phyloP scores from a whole-genome alignment of 2,888 invertebrate species.

The Mythimna impura region DNA sequence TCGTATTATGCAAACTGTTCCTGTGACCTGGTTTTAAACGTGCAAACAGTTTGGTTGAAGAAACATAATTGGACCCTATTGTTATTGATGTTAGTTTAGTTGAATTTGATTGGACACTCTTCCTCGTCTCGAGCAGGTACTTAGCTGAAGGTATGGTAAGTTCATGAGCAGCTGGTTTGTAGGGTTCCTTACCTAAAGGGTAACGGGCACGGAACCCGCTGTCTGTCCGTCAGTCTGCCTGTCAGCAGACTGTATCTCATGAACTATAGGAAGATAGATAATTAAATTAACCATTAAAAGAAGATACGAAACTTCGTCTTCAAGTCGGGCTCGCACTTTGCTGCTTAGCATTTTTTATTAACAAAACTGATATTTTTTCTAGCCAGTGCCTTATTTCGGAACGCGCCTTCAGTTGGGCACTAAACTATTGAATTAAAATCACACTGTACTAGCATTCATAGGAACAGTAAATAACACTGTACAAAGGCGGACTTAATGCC shows the following conservation, averaged over 20 bases:
- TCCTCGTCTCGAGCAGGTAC: not conserved
- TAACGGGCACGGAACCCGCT: too few species aligned
- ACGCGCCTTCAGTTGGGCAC: too few species aligned
- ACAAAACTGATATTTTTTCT: not conserved
- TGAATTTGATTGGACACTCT: conserved; percentile 34
- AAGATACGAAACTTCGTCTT: too few species aligned
- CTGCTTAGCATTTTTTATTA: too few species aligned
- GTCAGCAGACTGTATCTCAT: too few species aligned
- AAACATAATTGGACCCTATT: conserved; percentile 39
- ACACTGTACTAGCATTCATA: not conserved
- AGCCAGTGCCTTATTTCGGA: not conserved
- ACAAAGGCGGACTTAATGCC: too few species aligned
- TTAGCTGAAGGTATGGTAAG: not conserved
- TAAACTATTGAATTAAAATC: not conserved
- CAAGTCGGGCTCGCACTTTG: too few species aligned
- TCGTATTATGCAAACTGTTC: conserved; percentile 67
- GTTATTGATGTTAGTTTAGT: conserved; percentile 38
- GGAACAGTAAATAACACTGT: not conserved
- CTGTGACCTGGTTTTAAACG: conserved; percentile 68
- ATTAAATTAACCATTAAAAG: too few species aligned
- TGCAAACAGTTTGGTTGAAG: conserved; percentile 47
- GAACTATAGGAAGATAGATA: too few species aligned
- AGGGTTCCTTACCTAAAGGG: too few species aligned
- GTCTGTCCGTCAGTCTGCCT: too few species aligned
- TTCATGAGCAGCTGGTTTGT: not conserved